Conservation (phyloP, 2,888 invertebrate genomes). For the Lasioglossum calceatum region DNA sequence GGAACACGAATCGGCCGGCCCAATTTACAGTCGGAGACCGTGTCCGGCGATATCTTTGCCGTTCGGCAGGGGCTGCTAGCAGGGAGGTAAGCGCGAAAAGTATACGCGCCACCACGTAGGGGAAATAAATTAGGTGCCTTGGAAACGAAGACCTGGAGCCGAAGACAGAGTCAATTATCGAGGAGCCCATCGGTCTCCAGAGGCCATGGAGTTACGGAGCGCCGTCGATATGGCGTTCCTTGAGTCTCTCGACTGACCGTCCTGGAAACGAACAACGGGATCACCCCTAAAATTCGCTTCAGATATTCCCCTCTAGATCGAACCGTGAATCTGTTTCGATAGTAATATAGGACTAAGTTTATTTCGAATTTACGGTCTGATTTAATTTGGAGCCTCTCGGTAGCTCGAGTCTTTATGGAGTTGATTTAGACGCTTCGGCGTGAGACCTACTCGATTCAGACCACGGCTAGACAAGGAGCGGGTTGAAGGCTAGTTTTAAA, state of each 20-base stretch:
- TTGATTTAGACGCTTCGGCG: not conserved
- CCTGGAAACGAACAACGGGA: constrained; percentile 46
- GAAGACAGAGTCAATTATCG: constrained; percentile 80
- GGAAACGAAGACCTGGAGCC: constrained; percentile 69
- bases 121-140: constrained; percentile 74
- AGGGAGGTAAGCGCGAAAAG: constrained; percentile 62
- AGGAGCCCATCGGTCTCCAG: constrained; percentile 71
- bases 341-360: not conserved
- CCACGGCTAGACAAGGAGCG: not conserved
- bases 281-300: constrained; percentile 25
- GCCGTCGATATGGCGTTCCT: constrained; percentile 53
- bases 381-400: not conserved
- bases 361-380: not conserved
- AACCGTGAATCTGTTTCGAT: not conserved
- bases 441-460: not conserved
- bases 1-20: constrained; percentile 46
- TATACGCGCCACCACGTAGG: constrained; percentile 70
- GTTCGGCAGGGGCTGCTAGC: constrained; percentile 13
- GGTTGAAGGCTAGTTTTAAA: not conserved
- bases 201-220: constrained; percentile 61
- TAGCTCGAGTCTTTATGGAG: not conserved
- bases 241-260: constrained; percentile 39
- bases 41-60: constrained; percentile 60
- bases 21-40: constrained; percentile 65
- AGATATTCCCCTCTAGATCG: not conserved